Evolutionary conservation across 53 echinoderm and acorn worm species (phyloP), one percentile per base, ranked within the genome.

Genomic region (Antedon mediterranea): DNA sequence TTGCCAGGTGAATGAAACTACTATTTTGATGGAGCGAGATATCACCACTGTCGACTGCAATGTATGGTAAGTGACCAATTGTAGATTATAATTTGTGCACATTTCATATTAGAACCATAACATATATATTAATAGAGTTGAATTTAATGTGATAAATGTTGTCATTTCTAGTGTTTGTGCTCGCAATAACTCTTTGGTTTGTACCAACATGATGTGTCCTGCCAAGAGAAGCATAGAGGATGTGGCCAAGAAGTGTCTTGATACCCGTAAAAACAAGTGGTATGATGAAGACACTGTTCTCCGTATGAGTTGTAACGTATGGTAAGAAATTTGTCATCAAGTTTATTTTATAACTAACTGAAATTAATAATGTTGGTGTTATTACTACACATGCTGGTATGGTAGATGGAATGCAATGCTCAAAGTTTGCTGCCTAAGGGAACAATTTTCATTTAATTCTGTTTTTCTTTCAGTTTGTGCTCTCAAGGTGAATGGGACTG

Each of bases 401-500:
- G 13, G 5, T 41, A 41, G 41, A 13, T 23, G 15, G 9, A 6
- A 57, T 57, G 57, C 23, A 37, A 6, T 37, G 4, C 11, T 6
- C 37, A 4, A 37, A 11, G 4, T 6, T 37, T 37, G 37, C 57
- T n/a, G n/a, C 11, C 37, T 57, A 1, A 57, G 23, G 11, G 57
- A 15, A 57, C 2, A 15, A 15, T 57, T 23, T 57, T 57, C 23
- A 57, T 57, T 79, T 15, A 42, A n/a, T n/a, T n/a, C n/a, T n/a
- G n/a, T n/a, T n/a, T n/a, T n/a, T n/a, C n/a, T n/a, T n/a, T n/a
- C 32, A 87, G 87, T 30, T 79, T 87, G 30, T 87, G 87, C 77
- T 81, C 83, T 0, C 83, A 32, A 37, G 81, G 83, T 30, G 84
- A 87, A 31, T 87, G 87, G 87, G 87, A 87, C 32, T 87, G 87